Evolutionary conservation across 2,888 invertebrate genomes (phyloP).

Genomic region (Caenorhabditis zanzibari): DNA sequence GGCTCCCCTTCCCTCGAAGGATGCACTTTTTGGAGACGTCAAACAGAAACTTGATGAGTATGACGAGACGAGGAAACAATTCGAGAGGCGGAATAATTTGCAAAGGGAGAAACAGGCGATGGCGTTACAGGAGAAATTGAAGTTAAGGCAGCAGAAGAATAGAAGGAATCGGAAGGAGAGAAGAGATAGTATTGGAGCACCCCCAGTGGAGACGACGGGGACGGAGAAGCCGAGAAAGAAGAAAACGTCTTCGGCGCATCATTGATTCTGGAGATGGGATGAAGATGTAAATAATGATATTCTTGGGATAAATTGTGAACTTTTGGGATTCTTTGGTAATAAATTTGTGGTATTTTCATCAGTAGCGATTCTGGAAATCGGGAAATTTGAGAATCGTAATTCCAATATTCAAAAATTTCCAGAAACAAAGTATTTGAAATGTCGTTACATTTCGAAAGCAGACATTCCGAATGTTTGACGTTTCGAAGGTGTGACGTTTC

Average conservation of each 20-base stretch:
- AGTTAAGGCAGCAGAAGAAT: constrained; percentile 76
- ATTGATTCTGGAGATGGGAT: constrained; percentile 1
- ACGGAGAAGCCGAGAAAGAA: constrained; percentile 10
- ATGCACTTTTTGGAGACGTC: constrained; percentile 85
- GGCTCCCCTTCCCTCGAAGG: constrained; percentile 85
- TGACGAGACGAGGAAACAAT: constrained; percentile 78
- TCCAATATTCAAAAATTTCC: too few relatives aligned
- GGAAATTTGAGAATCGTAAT: too few relatives aligned
- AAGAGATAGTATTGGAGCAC: constrained; percentile 52
- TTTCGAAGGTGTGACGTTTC: too few relatives aligned
- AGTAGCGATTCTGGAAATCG: too few relatives aligned
- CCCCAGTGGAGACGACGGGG: constrained; percentile 1
- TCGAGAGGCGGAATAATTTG: constrained; percentile 77
- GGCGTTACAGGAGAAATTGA: constrained; percentile 80
- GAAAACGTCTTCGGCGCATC: constrained; percentile 28
- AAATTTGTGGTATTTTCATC: too few relatives aligned
- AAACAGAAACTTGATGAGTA: constrained; percentile 80
- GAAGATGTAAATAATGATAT: background rate
- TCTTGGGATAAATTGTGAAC: background rate
- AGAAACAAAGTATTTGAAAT: too few relatives aligned
- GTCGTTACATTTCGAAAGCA: too few relatives aligned
- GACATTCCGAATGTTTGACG: too few relatives aligned
- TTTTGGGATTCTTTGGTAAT: too few relatives aligned
- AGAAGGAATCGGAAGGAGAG: constrained; percentile 70
- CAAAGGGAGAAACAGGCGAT: constrained; percentile 80